Conservation (phyloP, 2,888 invertebrate species). For the Mythimna lalbum region DNA sequence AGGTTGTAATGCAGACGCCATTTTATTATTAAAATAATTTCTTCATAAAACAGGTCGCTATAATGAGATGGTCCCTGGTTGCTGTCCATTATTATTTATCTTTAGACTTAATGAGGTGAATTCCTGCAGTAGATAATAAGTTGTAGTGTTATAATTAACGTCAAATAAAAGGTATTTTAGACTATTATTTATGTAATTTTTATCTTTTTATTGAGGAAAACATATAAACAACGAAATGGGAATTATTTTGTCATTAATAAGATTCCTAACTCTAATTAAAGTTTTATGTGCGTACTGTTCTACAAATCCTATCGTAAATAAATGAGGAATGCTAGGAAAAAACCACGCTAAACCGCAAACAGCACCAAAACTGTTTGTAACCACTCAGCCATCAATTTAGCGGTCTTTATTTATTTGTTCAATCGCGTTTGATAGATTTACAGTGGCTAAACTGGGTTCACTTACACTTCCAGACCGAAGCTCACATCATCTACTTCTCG, state of each 20-base stretch:
- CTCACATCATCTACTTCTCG: too few relatives aligned
- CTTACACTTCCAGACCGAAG: too few relatives aligned
- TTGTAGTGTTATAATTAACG: conserved; percentile 56
- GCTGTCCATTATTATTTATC: conserved; percentile 47
- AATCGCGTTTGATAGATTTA: conserved; percentile 53
- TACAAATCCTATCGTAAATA: conserved; percentile 5
- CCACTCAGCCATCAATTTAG: conserved; percentile 56
- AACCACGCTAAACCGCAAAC: conserved; percentile 34
- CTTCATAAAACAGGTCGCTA: conserved; percentile 42
- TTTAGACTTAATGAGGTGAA: conserved; percentile 55
- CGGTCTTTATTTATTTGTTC: conserved; percentile 53
- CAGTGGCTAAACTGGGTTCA: conserved; percentile 24
- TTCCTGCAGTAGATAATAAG: conserved; percentile 46
- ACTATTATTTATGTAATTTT: conserved; percentile 41
- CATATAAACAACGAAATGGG: conserved; percentile 21
- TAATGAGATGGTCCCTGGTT: conserved; percentile 51
- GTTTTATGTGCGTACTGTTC: background rate
- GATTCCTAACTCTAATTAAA: background rate
- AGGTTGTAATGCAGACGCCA: conserved; percentile 32
- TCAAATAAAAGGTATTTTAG: conserved; percentile 35
- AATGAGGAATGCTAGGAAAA: background rate
- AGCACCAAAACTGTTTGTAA: conserved; percentile 40
- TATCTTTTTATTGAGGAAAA: conserved; percentile 37
- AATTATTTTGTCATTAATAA: conserved; percentile 4
- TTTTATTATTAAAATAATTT: conserved; percentile 42